Conservation (phyloP, 2,113 vertebrate genomes). For the Pipa parva region DNA sequence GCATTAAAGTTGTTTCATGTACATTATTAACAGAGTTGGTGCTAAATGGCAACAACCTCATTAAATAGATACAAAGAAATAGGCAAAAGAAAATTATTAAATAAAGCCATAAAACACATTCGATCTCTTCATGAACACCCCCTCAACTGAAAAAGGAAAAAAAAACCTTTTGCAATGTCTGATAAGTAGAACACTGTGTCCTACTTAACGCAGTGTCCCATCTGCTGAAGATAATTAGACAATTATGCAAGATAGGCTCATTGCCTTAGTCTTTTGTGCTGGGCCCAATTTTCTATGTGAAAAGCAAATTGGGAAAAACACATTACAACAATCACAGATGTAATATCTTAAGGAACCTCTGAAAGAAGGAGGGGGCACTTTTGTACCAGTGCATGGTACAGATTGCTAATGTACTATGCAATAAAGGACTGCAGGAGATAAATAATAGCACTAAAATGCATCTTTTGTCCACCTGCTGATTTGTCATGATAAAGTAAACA, state of each 20-base stretch:
- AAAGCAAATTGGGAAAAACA: constrained; percentile 49
- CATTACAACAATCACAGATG: constrained; percentile 36
- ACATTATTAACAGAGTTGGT: too few species aligned
- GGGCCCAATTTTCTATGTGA: constrained; percentile 56
- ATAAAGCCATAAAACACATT: too few species aligned
- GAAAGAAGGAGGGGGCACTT: neutral
- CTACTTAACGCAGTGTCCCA: constrained; percentile 69
- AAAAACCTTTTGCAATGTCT: constrained; percentile 57
- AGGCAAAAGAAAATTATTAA: too few species aligned
- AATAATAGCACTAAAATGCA: neutral
- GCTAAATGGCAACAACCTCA: too few species aligned
- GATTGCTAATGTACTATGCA: constrained; percentile 3
- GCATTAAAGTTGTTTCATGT: too few species aligned
- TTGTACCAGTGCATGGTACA: constrained; percentile 3
- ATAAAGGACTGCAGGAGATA: neutral
- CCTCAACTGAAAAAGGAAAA: constrained; percentile 6
- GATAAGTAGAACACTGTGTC: constrained; percentile 68
- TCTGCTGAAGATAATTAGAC: constrained; percentile 69
- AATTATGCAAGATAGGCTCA: constrained; percentile 65
- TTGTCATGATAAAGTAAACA: neutral
- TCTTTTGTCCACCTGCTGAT: constrained; percentile 3
- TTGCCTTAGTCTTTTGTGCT: constrained; percentile 67
- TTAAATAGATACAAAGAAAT: too few species aligned
- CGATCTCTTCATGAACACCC: neutral
- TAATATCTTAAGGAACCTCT: neutral